Conservation (phyloP, 2,888 invertebrate species). For the Troides aeacus region DNA sequence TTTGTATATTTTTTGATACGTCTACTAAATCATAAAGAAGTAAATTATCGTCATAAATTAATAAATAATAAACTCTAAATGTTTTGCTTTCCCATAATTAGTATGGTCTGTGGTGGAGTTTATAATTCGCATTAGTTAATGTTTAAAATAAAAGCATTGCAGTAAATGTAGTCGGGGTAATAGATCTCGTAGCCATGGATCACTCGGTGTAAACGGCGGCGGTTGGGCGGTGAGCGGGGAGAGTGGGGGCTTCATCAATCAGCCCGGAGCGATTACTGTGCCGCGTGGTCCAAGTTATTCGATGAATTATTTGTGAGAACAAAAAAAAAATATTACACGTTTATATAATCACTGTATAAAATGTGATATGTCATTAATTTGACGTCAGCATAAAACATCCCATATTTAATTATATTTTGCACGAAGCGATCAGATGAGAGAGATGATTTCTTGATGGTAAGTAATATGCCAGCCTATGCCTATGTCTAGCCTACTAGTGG, state of each 20-base stretch:
- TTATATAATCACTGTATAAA: no score
- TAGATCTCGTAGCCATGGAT: constrained; percentile 70
- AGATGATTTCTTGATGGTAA: no score
- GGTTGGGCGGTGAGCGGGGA: constrained; percentile 34
- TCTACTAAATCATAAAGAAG: no score
- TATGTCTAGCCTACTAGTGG: no score
- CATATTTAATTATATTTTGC: no score
- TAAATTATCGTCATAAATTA: no score
- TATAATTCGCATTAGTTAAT: constrained; percentile 38
- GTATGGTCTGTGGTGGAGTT: neutral
- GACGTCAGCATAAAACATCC: no score
- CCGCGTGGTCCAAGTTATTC: constrained; percentile 41
- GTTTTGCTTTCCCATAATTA: neutral
- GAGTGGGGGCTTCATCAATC: constrained; percentile 71
- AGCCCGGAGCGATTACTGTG: constrained; percentile 73
- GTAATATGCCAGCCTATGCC: no score
- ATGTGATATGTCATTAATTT: no score
- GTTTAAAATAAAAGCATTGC: constrained; percentile 52
- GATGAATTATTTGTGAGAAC: constrained; percentile 7
- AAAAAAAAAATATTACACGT: neutral
- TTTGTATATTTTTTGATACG: no score
- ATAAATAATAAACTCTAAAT: no score
- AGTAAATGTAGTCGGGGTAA: constrained; percentile 48
- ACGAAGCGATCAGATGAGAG: no score
- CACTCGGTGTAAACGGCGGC: constrained; percentile 59